Evolutionary conservation across 2,888 invertebrate genomes (phyloP).

Genomic region (Taenaris catops): DNA sequence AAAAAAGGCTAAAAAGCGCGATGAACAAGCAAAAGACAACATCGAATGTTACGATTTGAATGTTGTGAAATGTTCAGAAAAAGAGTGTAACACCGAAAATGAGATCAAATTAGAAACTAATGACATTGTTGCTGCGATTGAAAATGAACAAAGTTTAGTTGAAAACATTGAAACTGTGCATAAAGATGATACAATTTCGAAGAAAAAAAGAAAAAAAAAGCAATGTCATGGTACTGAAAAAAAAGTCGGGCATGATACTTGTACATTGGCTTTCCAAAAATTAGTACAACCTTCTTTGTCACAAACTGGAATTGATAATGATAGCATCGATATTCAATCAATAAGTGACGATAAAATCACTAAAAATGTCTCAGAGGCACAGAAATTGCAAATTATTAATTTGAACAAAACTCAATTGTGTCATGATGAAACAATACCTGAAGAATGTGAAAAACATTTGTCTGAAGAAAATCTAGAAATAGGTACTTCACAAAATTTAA

Average conservation of each 20-base stretch:
- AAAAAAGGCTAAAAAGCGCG: conserved; percentile 49
- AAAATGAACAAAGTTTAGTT: conserved; percentile 12
- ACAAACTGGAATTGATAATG: too few relatives aligned
- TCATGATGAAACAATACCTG: too few relatives aligned
- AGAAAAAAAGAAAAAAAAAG: conserved; percentile 66
- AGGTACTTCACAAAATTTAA: too few relatives aligned
- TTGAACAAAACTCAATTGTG: too few relatives aligned
- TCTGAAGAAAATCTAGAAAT: too few relatives aligned
- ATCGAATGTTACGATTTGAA: conserved; percentile 17
- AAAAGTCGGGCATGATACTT: conserved; percentile 49
- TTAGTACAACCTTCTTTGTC: conserved; percentile 36
- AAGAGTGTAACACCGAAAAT: too few relatives aligned
- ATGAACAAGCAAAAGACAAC: conserved; percentile 18
- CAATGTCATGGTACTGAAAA: conserved; percentile 50
- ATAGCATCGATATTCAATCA: too few relatives aligned
- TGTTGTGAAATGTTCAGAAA: conserved; percentile 14
- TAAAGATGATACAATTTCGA: conserved; percentile 39
- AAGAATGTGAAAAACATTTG: conserved; percentile 35
- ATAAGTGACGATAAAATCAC: too few relatives aligned
- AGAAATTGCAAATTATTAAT: too few relatives aligned
- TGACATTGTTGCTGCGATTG: not conserved
- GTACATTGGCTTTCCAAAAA: conserved; percentile 50
- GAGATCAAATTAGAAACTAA: conserved; percentile 5
- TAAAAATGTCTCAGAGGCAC: too few relatives aligned
- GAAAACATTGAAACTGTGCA: conserved; percentile 14